Percentiles rank a stretch among this genome's conserved stretches.
These are phyloP conservation scores for Aporrectodea caliginosa DNA, from an alignment of 1,140 invertebrate genomes.

Conservation along the genomic window DNA sequence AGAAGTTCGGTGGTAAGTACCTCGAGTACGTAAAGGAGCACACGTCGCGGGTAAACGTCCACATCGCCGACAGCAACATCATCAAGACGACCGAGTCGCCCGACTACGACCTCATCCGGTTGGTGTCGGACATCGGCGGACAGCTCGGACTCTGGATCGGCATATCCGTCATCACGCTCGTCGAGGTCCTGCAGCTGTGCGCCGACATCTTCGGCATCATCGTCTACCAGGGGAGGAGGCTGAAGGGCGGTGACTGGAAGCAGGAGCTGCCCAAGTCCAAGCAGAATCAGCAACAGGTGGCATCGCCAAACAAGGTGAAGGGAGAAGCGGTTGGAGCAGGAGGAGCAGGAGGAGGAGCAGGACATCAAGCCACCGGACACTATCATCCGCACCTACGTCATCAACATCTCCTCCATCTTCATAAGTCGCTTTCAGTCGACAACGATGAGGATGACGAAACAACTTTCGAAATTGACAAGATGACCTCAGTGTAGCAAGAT, in stretches of 20 bases:
- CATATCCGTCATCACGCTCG: constrained; percentile 33
- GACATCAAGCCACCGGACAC: background rate
- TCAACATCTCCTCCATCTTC: background rate
- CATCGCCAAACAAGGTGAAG: background rate
- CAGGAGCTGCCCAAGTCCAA: background rate
- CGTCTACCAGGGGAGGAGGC: background rate
- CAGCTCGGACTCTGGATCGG: constrained; percentile 34
- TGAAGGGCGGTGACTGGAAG: background rate
- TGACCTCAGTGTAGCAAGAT: background rate
- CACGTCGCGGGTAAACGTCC: constrained; percentile 27
- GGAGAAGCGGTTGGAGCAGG: background rate
- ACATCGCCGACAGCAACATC: constrained; percentile 34
- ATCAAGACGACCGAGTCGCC: constrained; percentile 34
- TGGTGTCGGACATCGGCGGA: constrained; percentile 35
- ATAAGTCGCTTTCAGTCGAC: background rate
- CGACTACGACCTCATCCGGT: constrained; percentile 28
- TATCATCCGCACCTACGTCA: background rate
- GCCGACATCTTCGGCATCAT: constrained; percentile 7
- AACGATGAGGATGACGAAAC: background rate
- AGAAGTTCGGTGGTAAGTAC: constrained; percentile 1
- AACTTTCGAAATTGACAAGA: background rate
- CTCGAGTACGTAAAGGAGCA: constrained; percentile 19
- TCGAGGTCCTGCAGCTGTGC: constrained; percentile 30
- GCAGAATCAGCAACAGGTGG: background rate
- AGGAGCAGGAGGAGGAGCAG: too few species aligned